Base-by-base conservation (phyloP, 2,113 vertebrate species). In the Sebastes schlegelii region DNA sequence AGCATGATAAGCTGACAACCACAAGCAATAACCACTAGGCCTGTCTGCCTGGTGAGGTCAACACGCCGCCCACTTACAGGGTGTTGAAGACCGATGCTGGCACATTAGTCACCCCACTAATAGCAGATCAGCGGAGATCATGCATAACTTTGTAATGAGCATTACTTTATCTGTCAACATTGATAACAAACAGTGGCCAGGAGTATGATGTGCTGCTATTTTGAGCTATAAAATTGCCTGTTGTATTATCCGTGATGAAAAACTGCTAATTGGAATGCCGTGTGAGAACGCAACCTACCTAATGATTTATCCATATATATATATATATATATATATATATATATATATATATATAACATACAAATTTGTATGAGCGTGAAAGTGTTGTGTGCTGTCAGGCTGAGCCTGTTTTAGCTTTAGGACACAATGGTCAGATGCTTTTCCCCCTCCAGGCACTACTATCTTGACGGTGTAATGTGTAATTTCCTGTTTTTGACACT, bases 401-500 rank as follows among this genome's bases (percentile, higher is more conserved):
- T 48, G 83, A 83, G 70, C 14, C 34, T 52, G 43, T 70, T 79
- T 74, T 64, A 80, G 74, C 62, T 88, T 77, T 83, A 80, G 86
- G 80, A 83, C 62, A 63, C 74, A 79, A 65, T 42, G 64, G 64
- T 81, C 84, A 80, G 67, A 64, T 72, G 46, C 46, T 71, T 34
- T 49, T 77, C 49, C 62, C 48, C 86, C 46, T 84, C 4, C 12
- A 17, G 77, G 66, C 80, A 52, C 54, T 13, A 55, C 71, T 72
- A 82, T 75, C 68, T 66, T 80, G 19, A 77, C 63, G 46, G 13
- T 40, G 42, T 74, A 52, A 68, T 70, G 74, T 85, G 66, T 70
- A 79, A 89, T 87, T 88, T 93, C 87, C 92, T 92, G 85, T 89
- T 91, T 91, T 65, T 90, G 89, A 85, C 85, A 87, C 66, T 14